A percentile compares a stretch with the other conserved stretches of the same genome.
Evolutionary conservation across 1,140 invertebrate species (phyloP).

Genomic region (Maniola jurtina): DNA sequence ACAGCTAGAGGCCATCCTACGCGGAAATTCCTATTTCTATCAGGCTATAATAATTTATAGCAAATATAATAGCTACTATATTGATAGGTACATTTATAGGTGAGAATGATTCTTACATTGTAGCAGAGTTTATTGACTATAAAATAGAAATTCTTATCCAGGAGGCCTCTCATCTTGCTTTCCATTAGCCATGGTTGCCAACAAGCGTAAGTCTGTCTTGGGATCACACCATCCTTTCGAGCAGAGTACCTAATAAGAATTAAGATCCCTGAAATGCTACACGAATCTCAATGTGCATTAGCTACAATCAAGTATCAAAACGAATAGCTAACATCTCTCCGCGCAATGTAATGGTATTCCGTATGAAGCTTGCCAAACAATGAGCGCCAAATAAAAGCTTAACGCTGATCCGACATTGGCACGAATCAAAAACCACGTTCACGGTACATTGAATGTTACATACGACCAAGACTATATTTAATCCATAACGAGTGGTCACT

Average conservation of each 20-base stretch:
- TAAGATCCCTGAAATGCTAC: background rate
- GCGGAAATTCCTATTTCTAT: conserved; percentile 26
- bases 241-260: background rate
- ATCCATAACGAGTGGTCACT: conserved; percentile 19
- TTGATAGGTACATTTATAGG: no score
- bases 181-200: no score
- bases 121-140: no score
- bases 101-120: no score
- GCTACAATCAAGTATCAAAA: conserved; percentile 29
- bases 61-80: no score
- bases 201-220: no score
- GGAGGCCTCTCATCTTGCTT: no score
- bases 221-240: no score
- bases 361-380: conserved; percentile 33
- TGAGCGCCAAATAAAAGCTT: conserved; percentile 30
- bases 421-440: conserved; percentile 10
- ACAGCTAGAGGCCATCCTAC: conserved; percentile 28
- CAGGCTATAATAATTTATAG: conserved; percentile 14
- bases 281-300: conserved; percentile 22
- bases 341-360: conserved; percentile 27
- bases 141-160: no score
- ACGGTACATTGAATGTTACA: conserved; percentile 31
- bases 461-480: conserved; percentile 19
- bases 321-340: conserved; percentile 23
- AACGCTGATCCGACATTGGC: conserved; percentile 7